Evolutionary conservation across 2,888 invertebrate genomes (phyloP).

Genomic region (Octonoba sinensis): DNA sequence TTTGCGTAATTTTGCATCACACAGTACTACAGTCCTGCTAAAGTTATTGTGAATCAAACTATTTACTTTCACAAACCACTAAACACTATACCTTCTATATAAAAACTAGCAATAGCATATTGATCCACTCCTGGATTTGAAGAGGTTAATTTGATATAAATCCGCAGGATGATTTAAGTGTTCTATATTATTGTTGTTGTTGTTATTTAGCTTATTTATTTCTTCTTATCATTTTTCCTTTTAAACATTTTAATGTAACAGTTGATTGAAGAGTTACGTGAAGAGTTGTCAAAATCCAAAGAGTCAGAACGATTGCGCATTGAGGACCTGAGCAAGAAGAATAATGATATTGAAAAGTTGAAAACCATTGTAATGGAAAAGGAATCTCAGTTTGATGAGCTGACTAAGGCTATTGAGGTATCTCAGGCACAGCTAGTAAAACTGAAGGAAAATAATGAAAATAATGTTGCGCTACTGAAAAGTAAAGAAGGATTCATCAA

Average conservation of each 20-base stretch:
- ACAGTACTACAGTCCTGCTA: too few relatives aligned
- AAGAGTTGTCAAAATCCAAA: constrained; percentile 26
- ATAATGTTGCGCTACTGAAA: constrained; percentile 23
- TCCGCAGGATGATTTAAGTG: too few relatives aligned
- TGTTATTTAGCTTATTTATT: too few relatives aligned
- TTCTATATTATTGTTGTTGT: too few relatives aligned
- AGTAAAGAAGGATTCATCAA: constrained; percentile 44
- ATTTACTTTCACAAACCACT: too few relatives aligned
- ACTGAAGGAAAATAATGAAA: constrained; percentile 30
- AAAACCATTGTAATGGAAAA: constrained; percentile 33
- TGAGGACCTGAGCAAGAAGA: constrained; percentile 12
- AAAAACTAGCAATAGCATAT: too few relatives aligned
- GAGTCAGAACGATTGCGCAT: constrained; percentile 13
- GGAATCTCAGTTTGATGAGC: constrained; percentile 44
- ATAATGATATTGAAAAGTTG: constrained; percentile 19
- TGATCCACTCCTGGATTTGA: too few relatives aligned
- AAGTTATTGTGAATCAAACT: too few relatives aligned
- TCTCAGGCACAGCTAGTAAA: constrained; percentile 21
- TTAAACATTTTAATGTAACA: background rate
- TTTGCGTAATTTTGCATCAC: too few relatives aligned
- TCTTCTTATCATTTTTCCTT: too few relatives aligned
- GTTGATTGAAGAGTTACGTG: constrained; percentile 24
- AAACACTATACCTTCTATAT: too few relatives aligned
- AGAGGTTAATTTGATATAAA: too few relatives aligned
- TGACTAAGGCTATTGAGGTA: constrained; percentile 28